These are phyloP conservation scores for Plecotus auritus DNA, from an alignment of 2,113 vertebrate genomes.

Conservation along the genomic window DNA sequence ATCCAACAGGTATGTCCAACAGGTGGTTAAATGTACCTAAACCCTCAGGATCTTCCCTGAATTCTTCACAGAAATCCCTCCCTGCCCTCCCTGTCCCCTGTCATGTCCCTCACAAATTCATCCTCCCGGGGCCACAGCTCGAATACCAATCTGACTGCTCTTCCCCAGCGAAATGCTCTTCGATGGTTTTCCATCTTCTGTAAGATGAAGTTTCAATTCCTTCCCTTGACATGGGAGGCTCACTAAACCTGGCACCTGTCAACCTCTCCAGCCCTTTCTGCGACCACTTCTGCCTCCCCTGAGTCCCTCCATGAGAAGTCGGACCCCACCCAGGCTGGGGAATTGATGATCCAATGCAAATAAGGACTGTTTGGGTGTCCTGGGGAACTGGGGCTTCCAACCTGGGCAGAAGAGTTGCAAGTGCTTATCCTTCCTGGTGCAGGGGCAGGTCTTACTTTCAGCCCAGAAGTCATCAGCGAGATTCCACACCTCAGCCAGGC, in stretches of 20 bases:
- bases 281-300: not conserved
- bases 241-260: not conserved
- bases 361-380: not conserved
- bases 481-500: not conserved
- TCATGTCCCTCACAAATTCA: not conserved
- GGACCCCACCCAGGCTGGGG: not conserved
- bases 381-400: rapidly evolving
- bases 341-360: not conserved
- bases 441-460: not conserved
- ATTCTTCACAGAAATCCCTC: not conserved
- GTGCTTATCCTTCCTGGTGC: not conserved
- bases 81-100: not conserved
- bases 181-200: not conserved
- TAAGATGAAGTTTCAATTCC: not conserved
- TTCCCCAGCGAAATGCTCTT: not conserved
- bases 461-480: not conserved
- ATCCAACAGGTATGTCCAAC: not conserved
- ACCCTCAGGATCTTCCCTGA: not conserved
- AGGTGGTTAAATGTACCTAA: not conserved
- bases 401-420: not conserved
- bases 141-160: not conserved
- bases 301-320: not conserved
- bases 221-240: not conserved
- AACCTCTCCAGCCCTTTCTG: not conserved
- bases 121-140: not conserved